These are phyloP conservation scores for Galagoides demidoff DNA, from an alignment of 2,797 vertebrate species.

Conservation along the genomic window DNA sequence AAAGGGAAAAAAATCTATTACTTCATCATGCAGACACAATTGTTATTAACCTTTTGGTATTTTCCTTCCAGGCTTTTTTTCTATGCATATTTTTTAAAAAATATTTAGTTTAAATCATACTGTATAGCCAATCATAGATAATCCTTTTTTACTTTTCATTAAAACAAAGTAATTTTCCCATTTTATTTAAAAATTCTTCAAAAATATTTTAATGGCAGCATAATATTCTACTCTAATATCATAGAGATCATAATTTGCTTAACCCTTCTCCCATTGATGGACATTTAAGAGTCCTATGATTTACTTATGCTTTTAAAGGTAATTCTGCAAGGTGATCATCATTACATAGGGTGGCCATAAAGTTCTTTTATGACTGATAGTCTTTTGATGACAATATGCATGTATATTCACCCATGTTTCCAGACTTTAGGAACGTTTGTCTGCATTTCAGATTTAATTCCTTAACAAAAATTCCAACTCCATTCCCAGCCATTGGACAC, in stretches of 20 bases:
- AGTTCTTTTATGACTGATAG: not conserved
- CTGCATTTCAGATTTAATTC: slow-evolving; percentile 66
- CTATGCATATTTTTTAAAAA: slow-evolving; percentile 4
- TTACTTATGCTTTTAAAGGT: slow-evolving; percentile 47
- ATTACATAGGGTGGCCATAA: not conserved
- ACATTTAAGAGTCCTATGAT: not conserved
- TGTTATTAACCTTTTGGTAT: slow-evolving; percentile 43
- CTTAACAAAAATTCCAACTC: slow-evolving; percentile 24
- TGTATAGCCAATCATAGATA: slow-evolving; percentile 4
- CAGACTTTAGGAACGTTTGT: slow-evolving; percentile 44
- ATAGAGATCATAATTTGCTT: not conserved
- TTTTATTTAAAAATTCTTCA: slow-evolving; percentile 22
- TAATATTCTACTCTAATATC: slow-evolving; percentile 43
- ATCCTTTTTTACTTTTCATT: slow-evolving; percentile 33
- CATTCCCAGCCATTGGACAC: not conserved
- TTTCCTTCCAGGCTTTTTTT: slow-evolving; percentile 41
- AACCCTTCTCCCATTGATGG: not conserved
- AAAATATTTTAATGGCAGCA: slow-evolving; percentile 55
- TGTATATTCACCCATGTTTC: not conserved
- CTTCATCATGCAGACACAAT: not conserved
- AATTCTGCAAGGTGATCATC: slow-evolving; percentile 38
- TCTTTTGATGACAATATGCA: slow-evolving; percentile 33
- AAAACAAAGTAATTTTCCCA: slow-evolving; percentile 31
- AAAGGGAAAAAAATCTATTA: not conserved
- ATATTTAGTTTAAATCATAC: not conserved